Percentiles rank a stretch among this genome's conserved stretches.
Evolutionary conservation across 2,888 invertebrate species (phyloP).

Genomic region (Lepidocyrtinus sp.): DNA sequence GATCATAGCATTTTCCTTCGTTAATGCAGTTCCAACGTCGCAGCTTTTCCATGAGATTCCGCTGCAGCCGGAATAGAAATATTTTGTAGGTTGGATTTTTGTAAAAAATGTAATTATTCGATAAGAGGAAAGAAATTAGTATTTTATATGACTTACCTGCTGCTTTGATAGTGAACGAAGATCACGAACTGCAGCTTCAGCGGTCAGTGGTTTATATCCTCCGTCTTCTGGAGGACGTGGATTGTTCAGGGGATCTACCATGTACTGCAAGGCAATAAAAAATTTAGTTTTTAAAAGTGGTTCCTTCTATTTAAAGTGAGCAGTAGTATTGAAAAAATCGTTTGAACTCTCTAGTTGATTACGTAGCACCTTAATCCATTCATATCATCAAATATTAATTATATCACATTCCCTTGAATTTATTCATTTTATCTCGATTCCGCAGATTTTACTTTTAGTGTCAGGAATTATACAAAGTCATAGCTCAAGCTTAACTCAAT

Average conservation of each 20-base stretch:
- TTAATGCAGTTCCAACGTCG: slow-evolving; percentile 45
- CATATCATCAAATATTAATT: no score
- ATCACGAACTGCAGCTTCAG: slow-evolving; percentile 38
- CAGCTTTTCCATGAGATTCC: slow-evolving; percentile 52
- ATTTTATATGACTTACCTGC: slow-evolving; percentile 49
- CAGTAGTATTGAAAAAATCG: no score
- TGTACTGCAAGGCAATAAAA: slow-evolving; percentile 17
- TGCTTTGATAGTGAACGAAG: slow-evolving; percentile 43
- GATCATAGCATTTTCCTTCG: slow-evolving; percentile 50
- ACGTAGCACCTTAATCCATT: no score
- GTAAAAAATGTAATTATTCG: background rate
- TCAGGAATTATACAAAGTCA: no score
- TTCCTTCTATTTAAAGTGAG: no score
- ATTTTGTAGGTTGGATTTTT: background rate
- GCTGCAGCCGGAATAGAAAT: slow-evolving; percentile 26
- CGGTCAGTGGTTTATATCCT: slow-evolving; percentile 42
- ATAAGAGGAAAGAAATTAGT: background rate
- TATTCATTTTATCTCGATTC: no score
- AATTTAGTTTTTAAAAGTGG: no score
- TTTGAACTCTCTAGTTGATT: no score
- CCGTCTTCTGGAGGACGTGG: slow-evolving; percentile 49
- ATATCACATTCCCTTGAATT: no score
- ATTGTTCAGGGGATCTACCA: slow-evolving; percentile 39
- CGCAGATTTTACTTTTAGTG: no score
- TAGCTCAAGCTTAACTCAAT: no score